These are phyloP conservation scores for Rhinopithecus roxellana DNA, from an alignment of 2,113 vertebrate species.

Conservation along the genomic window DNA sequence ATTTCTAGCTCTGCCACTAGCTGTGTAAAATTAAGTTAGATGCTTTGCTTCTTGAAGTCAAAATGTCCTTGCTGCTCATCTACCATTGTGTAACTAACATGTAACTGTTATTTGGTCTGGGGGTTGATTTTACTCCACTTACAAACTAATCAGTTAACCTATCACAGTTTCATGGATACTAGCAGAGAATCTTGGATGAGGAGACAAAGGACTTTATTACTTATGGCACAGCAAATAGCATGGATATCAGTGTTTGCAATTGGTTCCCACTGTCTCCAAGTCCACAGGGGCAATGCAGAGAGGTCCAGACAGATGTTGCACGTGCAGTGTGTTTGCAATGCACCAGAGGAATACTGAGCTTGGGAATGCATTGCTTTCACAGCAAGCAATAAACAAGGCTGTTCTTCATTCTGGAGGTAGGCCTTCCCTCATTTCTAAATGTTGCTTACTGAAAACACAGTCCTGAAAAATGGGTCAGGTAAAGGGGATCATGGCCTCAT, in stretches of 20 bases:
- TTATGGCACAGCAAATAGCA: not conserved
- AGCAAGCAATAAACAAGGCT: not conserved
- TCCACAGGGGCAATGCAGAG: not conserved
- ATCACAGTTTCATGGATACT: not conserved
- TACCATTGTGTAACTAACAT: not conserved
- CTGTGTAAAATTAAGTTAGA: not conserved
- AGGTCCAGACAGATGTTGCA: not conserved
- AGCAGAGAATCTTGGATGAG: not conserved
- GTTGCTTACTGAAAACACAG: not conserved
- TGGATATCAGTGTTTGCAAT: too few species aligned
- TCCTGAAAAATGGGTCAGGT: not conserved
- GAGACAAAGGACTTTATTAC: not conserved
- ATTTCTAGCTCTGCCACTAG: not conserved
- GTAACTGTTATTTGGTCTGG: not conserved
- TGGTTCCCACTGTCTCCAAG: not conserved
- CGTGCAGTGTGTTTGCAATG: not conserved
- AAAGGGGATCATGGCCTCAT: not conserved
- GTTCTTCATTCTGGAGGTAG: not conserved
- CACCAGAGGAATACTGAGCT: not conserved
- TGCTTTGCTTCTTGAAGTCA: not conserved
- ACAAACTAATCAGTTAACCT: not conserved
- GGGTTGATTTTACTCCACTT: not conserved
- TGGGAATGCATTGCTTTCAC: not conserved
- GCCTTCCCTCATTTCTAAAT: not conserved
- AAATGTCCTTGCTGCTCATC: not conserved